Percentiles rank a stretch among this genome's conserved stretches.
These are phyloP conservation scores for Tympanoctomys barrerae DNA, from an alignment of 2,797 vertebrate species.

Conservation along the genomic window DNA sequence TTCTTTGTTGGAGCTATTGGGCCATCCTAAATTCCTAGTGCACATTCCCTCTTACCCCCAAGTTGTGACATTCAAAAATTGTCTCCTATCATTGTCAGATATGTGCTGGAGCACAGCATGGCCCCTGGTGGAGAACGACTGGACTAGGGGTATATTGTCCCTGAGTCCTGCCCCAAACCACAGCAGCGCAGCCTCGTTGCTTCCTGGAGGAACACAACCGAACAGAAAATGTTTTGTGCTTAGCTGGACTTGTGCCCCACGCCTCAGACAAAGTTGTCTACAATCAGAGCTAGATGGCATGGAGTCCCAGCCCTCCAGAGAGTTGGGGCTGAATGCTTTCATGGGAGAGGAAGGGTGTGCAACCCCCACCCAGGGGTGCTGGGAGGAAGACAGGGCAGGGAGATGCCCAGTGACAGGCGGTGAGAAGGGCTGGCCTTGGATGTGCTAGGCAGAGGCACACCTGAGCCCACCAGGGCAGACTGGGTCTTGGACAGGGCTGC, in stretches of 20 bases:
- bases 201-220: neutral
- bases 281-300: neutral
- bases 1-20: too few relatives aligned
- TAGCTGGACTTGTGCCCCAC: neutral
- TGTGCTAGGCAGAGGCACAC: too few relatives aligned
- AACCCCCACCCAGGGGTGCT: neutral
- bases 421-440: neutral
- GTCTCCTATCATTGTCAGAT: neutral
- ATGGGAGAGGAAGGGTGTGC: neutral
- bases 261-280: neutral
- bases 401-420: neutral
- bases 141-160: neutral
- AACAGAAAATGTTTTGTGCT: neutral
- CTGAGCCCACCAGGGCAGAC: rapidly evolving
- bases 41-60: neutral
- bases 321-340: neutral
- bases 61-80: neutral
- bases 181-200: neutral
- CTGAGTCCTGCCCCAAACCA: neutral
- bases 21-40: too few relatives aligned
- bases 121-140: neutral
- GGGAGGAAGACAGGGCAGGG: neutral
- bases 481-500: neutral
- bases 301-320: too few relatives aligned
- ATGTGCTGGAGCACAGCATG: too few relatives aligned